These are phyloP conservation scores for Exephanes ischioxanthus DNA, from an alignment of 2,888 invertebrate genomes.

Conservation along the genomic window DNA sequence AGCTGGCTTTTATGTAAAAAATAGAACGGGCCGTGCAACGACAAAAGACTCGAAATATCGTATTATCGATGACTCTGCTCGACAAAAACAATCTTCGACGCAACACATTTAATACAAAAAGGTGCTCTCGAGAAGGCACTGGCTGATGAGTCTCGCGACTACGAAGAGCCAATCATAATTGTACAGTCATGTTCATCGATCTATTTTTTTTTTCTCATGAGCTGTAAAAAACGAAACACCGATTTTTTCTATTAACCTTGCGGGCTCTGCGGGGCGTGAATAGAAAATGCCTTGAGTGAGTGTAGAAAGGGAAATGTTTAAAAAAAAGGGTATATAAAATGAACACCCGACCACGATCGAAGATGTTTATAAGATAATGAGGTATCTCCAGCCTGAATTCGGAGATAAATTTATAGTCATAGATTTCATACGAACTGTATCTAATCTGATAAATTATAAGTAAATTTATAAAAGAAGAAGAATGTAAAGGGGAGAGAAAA, in stretches of 20 bases:
- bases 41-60: neutral
- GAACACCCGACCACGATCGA: neutral
- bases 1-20: constrained; percentile 16
- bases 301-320: constrained; percentile 27
- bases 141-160: neutral
- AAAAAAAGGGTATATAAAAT: neutral
- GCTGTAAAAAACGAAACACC: neutral
- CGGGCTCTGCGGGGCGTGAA: neutral
- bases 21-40: neutral
- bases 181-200: constrained; percentile 11
- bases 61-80: constrained; percentile 17
- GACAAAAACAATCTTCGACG: neutral
- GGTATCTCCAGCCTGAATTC: constrained; percentile 18
- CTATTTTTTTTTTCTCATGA: constrained; percentile 3
- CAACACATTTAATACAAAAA: neutral
- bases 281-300: constrained; percentile 23
- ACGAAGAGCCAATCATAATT: neutral
- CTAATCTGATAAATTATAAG: constrained; percentile 31
- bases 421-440: constrained; percentile 62
- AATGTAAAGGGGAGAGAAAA: constrained; percentile 1
- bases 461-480: neutral
- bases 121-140: neutral
- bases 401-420: constrained; percentile 48
- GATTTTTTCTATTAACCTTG: constrained; percentile 44
- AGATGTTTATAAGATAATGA: constrained; percentile 23